Evolutionary conservation across 2,888 invertebrate genomes (phyloP), one percentile per base, ranked within the genome.

Genomic region (Dryomyza anilis): DNA sequence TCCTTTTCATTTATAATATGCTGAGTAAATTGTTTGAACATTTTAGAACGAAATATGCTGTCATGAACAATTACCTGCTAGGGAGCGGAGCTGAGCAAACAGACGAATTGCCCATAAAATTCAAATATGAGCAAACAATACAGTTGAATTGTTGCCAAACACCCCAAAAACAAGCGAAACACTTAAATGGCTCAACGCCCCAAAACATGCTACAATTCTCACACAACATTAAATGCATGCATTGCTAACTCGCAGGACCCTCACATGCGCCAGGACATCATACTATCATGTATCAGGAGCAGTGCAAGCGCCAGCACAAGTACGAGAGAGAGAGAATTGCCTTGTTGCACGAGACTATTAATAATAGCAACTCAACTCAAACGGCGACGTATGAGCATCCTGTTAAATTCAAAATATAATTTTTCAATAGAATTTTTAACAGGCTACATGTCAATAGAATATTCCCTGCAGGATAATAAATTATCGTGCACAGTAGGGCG

Each of bases 391-490:
- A 33, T n/a, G n/a, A n/a, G n/a, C n/a, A n/a, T 63, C 56, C 61
- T 57, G 59, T 16, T 39, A 27, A 39, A 36, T 12, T 21, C 23
- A 57, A 61, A 27, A 50, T 25, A 57, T 19, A 67, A 50, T 63
- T 55, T 67, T 64, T 63, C 60, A 27, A 52, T 52, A 27, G 50
- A 52, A 60, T 21, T 27, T 33, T 50, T 36, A 27, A n/a, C 60
- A 3, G 36, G 50, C 3, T 7, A 36, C 36, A n/a, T 60, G 60
- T 52, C 52, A 60, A 52, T 52, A 64, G 33, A 53, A 55, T 59
- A 59, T 48, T 27, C 48, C 23, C 56, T 19, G 61, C 56, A 64
- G 52, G 50, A 61, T 64, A 61, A 67, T 67, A 67, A 61, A 67
- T 67, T 64, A 64, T 60, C 48, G 53, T 27, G 52, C 57, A 56